Base-by-base conservation (phyloP, 1,140 invertebrate species). In the Maconellicoccus hirsutus region DNA sequence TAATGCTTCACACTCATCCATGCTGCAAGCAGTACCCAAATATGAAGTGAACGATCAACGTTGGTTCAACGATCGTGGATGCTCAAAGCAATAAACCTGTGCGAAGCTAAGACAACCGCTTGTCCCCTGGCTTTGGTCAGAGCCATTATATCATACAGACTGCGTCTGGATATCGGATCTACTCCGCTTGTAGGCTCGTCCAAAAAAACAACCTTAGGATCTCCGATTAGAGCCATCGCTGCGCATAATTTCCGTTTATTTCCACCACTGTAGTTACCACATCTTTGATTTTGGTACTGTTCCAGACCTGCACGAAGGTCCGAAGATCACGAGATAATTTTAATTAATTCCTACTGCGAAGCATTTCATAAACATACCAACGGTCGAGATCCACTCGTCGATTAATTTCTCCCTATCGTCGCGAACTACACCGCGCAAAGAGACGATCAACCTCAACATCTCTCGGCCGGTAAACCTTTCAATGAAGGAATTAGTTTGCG, bases 161-260 rank as follows among this genome's bases (percentile, higher is more conserved):
- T 85, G 71, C 89, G 84, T 38, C 87, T 79, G 0, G 89, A 87
- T 16, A 88, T 86, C 0, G 89, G 89, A 77, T 93, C 90, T 14
- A 93, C 89, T 0, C 90, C 88, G 71, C 87, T 87, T 0, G 89
- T 90, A 0, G 90, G 90, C 79, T 92, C 90, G 78, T 93, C 94
- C 73, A 98, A 80, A 77, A 94, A 93, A 26, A 97, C 84, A 12
- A 98, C 83, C 12, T 88, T 84, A 1, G 93, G 91, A 81, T 94
- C 88, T n/a, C 93, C 94, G 38, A 97, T 84, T 74, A 97, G 86
- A 7, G 95, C 90, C 63, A 98, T 86, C 0, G 94, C 94, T 59
- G 94, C 93, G 75, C 92, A 96, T 23, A 99, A 80, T 79, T 98
- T 97, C 59, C 96, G 84, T 79, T 96, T 97, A 75, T 96, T 98